phyloP scores from a whole-genome alignment of 2,888 invertebrate genomes.

The Heliconius ethilla region DNA sequence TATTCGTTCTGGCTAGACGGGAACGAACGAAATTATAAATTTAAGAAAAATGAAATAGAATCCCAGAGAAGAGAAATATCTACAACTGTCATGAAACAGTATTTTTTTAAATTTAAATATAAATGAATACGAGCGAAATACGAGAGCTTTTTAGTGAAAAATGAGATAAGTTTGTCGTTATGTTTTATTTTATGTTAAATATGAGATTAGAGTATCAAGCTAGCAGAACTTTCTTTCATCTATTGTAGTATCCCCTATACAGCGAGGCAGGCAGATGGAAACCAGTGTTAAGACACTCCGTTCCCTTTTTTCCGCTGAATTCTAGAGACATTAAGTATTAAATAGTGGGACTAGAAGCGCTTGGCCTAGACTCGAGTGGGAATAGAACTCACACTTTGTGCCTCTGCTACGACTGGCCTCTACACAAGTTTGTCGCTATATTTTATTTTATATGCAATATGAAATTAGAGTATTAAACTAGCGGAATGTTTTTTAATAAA shows the following conservation, averaged over 20 bases:
- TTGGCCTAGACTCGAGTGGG: too few relatives aligned
- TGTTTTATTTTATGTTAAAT: conserved; percentile 8
- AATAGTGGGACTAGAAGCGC: too few relatives aligned
- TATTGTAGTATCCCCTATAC: too few relatives aligned
- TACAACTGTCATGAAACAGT: conserved; percentile 23
- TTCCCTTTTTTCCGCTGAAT: too few relatives aligned
- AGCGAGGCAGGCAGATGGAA: too few relatives aligned
- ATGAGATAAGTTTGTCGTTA: neutral
- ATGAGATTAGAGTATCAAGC: neutral
- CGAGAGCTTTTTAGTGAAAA: conserved; percentile 3
- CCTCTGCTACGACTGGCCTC: too few relatives aligned
- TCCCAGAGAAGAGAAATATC: neutral
- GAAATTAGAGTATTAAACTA: neutral
- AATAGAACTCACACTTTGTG: too few relatives aligned
- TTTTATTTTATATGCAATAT: too few relatives aligned
- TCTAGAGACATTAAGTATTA: too few relatives aligned
- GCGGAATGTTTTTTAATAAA: conserved; percentile 7
- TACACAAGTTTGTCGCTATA: too few relatives aligned
- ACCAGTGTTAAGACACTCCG: too few relatives aligned
- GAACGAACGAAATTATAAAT: conserved; percentile 29
- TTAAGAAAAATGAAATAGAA: conserved; percentile 15
- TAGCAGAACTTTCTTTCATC: neutral
- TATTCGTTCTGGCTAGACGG: conserved; percentile 31
- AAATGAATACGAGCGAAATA: conserved; percentile 6
- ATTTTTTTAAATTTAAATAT: conserved; percentile 2